phyloP scores from a whole-genome alignment of 2,888 invertebrate species.

The Octonoba sinensis region DNA sequence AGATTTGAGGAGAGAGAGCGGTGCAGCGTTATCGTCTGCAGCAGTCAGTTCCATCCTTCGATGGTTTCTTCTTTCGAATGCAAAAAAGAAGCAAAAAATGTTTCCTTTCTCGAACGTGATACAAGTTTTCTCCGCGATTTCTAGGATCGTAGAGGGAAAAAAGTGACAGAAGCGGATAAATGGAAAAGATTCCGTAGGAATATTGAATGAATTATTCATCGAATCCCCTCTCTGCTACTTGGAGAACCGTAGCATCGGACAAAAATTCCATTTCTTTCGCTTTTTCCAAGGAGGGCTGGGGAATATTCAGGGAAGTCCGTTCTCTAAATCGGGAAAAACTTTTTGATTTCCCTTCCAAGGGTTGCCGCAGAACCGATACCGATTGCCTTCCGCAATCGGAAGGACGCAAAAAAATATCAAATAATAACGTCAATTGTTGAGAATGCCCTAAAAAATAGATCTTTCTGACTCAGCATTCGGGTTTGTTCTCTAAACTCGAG shows the following conservation, averaged over 20 bases:
- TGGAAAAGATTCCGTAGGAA: slow-evolving; percentile 62
- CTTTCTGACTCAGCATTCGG: too few species aligned
- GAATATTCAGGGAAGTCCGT: slow-evolving; percentile 33
- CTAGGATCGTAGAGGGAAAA: slow-evolving; percentile 38
- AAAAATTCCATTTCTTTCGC: slow-evolving; percentile 62
- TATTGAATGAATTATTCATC: slow-evolving; percentile 64
- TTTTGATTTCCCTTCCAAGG: slow-evolving; percentile 59
- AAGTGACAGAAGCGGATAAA: slow-evolving; percentile 63
- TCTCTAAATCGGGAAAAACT: slow-evolving; percentile 56
- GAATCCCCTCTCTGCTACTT: slow-evolving; percentile 41
- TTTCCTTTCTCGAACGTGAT: slow-evolving; percentile 60
- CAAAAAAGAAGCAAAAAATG: slow-evolving; percentile 16
- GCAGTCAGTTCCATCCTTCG: slow-evolving; percentile 49
- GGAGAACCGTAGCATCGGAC: slow-evolving; percentile 42
- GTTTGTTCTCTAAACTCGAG: too few species aligned
- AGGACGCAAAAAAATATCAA: too few species aligned
- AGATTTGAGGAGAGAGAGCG: slow-evolving; percentile 42
- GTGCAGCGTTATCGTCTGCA: slow-evolving; percentile 23
- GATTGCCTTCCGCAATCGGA: background rate
- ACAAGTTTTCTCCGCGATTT: slow-evolving; percentile 59
- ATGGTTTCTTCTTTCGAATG: slow-evolving; percentile 26
- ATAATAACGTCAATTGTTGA: too few species aligned
- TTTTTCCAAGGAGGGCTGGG: slow-evolving; percentile 38
- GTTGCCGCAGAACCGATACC: slow-evolving; percentile 33
- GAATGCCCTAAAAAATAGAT: too few species aligned